Evolutionary conservation across 2,888 invertebrate species (phyloP).

Genomic region (Trimorus sp.): DNA sequence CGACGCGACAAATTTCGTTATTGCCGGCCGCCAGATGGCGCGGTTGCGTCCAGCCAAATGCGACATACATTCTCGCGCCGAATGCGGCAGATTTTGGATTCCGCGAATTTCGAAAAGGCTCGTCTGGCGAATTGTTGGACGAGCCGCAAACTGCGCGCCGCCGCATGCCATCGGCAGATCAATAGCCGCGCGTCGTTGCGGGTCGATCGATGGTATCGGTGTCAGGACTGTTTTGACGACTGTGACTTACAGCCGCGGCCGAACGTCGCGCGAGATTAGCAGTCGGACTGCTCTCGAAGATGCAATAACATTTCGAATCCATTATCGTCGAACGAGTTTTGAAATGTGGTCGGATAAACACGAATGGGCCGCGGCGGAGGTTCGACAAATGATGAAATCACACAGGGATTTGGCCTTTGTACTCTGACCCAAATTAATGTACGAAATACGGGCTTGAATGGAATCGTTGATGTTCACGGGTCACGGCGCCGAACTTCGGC

Average conservation of each 20-base stretch:
- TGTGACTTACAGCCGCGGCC: slow-evolving; percentile 41
- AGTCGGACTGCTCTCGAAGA: slow-evolving; percentile 35
- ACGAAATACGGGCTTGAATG: slow-evolving; percentile 61
- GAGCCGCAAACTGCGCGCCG: slow-evolving; percentile 30
- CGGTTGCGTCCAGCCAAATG: too few species aligned
- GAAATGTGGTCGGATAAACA: slow-evolving; percentile 63
- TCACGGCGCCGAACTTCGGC: slow-evolving; percentile 60
- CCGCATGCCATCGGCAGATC: slow-evolving; percentile 11
- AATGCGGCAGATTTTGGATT: too few species aligned
- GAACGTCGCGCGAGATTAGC: slow-evolving; percentile 33
- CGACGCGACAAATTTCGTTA: too few species aligned
- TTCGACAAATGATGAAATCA: slow-evolving; percentile 62
- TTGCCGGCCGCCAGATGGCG: too few species aligned
- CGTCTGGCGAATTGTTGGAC: slow-evolving; percentile 9
- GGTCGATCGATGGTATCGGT: slow-evolving; percentile 34
- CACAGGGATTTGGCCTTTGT: slow-evolving; percentile 61
- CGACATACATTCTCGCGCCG: too few species aligned
- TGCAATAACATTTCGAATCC: slow-evolving; percentile 54
- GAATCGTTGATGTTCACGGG: slow-evolving; percentile 65
- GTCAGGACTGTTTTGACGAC: slow-evolving; percentile 29
- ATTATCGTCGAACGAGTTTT: slow-evolving; percentile 58
- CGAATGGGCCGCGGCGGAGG: slow-evolving; percentile 53
- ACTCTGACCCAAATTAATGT: slow-evolving; percentile 64
- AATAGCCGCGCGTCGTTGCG: slow-evolving; percentile 17
- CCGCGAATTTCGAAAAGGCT: slow-evolving; percentile 5